Base-by-base conservation (phyloP, 2,797 vertebrate genomes). In the Etheostoma nigrum region DNA sequence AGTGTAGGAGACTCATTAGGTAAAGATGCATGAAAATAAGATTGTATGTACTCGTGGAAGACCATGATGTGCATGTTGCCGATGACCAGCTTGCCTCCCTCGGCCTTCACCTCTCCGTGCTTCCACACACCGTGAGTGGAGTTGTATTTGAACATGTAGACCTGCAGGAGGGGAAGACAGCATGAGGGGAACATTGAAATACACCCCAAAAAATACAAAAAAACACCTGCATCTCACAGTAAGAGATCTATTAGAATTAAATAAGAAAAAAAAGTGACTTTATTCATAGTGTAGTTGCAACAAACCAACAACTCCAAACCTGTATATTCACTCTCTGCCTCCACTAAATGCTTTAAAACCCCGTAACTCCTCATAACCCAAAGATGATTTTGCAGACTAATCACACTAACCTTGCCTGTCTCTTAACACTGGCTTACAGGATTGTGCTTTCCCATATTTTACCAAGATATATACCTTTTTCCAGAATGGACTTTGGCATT, bases 61-160 rank as follows among this genome's bases (percentile, higher is more conserved):
- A 98, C 95, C 1, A 87, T 89, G 91, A 98, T 96, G 90, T 44
- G 95, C 97, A 0, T 97, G 64, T 21, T 81, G 72, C 84, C 96
- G 75, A 98, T 93, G 70, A 97, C 83, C 2, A 98, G 95, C 82
- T 97, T 97, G 65, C 96, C 96, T 5, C 95, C 95, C 86, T 97
- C 97, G 23, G 94, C 94, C 83, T 95, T 95, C 52, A 98, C 97
- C 1, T 95, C 95, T 64, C 97, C 97, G 47, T 76, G 78, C 1
- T 93, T 87, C 91, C 94, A 98, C 40, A 91, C 94, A 21, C 97
- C 97, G 0, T 98, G 97, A 80, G 97, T 98, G 63, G 97, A 98
- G 76, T 98, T 97, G 53, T 98, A 97, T 64, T 97, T 95, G 94
- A 98, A 98, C 97, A 98, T 98, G 93, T 98, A 98, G 81, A 96